Evolutionary conservation across 1,140 invertebrate species (phyloP).

Genomic region (Fopius arisanus): DNA sequence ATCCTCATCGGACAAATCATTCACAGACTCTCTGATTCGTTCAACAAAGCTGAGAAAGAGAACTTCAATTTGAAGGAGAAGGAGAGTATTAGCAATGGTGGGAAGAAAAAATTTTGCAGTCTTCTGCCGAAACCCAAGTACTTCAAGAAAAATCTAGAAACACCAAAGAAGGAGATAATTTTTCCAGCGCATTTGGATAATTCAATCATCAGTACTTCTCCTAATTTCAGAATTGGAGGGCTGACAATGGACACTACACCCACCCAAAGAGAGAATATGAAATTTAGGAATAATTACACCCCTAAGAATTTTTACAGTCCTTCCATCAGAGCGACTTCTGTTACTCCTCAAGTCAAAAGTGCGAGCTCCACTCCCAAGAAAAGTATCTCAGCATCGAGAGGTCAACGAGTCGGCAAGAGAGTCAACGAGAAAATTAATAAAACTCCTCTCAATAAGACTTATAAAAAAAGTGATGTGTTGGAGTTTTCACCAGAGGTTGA

Average conservation of each 20-base stretch:
- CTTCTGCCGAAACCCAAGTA: conserved; percentile 7
- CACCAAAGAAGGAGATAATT: neutral
- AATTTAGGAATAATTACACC: neutral
- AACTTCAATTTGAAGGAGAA: neutral
- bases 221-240: conserved; percentile 37
- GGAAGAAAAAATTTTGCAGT: conserved; percentile 10
- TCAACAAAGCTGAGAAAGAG: conserved; percentile 28
- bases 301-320: neutral
- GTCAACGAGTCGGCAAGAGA: neutral
- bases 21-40: conserved; percentile 43
- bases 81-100: neutral
- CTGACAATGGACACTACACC: neutral
- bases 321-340: neutral
- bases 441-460: conserved; percentile 31
- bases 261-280: neutral
- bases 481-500: conserved; percentile 13
- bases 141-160: conserved; percentile 3
- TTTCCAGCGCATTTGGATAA: conserved; percentile 20
- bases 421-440: neutral
- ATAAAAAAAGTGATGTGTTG: conserved; percentile 18
- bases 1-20: conserved; percentile 46
- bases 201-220: conserved; percentile 47
- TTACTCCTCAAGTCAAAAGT: conserved; percentile 5
- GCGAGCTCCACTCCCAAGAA: conserved; percentile 26
- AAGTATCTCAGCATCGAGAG: conserved; percentile 12